Evolutionary conservation across 2,113 vertebrate genomes (phyloP).

Genomic region (Cyprinus carpio): DNA sequence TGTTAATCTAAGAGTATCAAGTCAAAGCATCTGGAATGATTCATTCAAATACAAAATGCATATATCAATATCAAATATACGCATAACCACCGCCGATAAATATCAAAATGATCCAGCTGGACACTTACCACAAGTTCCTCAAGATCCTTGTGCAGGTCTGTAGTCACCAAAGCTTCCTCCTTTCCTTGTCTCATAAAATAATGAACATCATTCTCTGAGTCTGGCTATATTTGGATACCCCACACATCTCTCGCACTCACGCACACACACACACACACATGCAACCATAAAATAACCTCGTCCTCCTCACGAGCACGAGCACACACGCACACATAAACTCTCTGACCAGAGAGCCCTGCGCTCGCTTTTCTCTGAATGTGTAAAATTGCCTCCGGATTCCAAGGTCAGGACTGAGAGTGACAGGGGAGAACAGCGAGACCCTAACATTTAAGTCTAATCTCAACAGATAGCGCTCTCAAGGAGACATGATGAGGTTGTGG

Average conservation of each 20-base stretch:
- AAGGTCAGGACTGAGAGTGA: constrained; percentile 55
- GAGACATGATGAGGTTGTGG: constrained; percentile 49
- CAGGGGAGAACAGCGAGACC: constrained; percentile 43
- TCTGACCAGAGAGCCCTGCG: constrained; percentile 8
- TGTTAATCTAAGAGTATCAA: background rate
- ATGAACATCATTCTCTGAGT: constrained; percentile 48
- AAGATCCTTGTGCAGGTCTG: constrained; percentile 9
- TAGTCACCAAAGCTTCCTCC: constrained; percentile 33
- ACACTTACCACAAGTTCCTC: constrained; percentile 43
- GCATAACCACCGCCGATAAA: background rate
- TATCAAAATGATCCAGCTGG: constrained; percentile 17
- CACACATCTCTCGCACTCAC: background rate
- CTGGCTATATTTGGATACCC: constrained; percentile 55
- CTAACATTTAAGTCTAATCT: constrained; percentile 39
- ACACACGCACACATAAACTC: constrained; percentile 24
- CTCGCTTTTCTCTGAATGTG: constrained; percentile 45
- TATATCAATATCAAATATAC: background rate
- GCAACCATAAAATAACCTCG: constrained; percentile 17
- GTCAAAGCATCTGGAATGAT: background rate
- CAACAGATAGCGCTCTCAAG: constrained; percentile 17
- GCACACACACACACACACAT: background rate
- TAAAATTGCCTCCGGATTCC: constrained; percentile 44
- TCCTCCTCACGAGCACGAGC: background rate
- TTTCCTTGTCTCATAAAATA: constrained; percentile 48
- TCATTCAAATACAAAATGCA: background rate